Conservation (phyloP, 2,797 vertebrate genomes). For the Epinephelus coioides region DNA sequence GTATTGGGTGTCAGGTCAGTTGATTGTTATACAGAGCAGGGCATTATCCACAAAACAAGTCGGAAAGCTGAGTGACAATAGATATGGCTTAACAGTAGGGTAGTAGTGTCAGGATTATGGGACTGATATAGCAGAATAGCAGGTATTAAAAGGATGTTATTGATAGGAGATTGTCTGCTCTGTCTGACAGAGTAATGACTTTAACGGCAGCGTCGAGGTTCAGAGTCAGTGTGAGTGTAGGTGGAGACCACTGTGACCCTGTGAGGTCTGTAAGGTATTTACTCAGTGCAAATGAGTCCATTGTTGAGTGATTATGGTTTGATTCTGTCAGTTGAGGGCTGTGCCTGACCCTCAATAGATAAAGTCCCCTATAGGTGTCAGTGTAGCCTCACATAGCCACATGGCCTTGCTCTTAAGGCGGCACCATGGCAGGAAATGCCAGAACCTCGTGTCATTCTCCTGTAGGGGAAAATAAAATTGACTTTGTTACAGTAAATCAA, state of each 20-base stretch:
- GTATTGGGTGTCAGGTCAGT: conserved; percentile 2
- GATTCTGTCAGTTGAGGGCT: background rate
- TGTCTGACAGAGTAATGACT: conserved; percentile 10
- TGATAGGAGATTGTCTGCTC: background rate
- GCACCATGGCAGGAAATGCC: background rate
- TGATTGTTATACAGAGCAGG: background rate
- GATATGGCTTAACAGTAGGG: background rate
- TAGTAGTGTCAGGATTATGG: conserved; percentile 9
- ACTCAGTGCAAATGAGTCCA: background rate
- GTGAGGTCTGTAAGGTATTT: background rate
- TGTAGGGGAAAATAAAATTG: background rate
- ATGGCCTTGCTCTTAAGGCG: background rate
- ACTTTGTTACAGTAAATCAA: background rate
- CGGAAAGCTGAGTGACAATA: background rate
- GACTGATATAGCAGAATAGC: conserved; percentile 17
- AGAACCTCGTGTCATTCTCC: background rate
- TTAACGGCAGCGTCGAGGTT: background rate
- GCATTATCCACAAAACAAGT: conserved; percentile 6
- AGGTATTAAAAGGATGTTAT: conserved; percentile 9
- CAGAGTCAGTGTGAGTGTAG: background rate
- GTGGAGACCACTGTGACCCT: background rate
- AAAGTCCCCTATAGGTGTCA: background rate
- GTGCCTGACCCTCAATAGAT: background rate
- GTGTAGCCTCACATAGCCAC: background rate
- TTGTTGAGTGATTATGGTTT: background rate